Evolutionary conservation across 2,113 vertebrate genomes (phyloP), one percentile per base, ranked within the genome.

Genomic region (Saguinus imperator): DNA sequence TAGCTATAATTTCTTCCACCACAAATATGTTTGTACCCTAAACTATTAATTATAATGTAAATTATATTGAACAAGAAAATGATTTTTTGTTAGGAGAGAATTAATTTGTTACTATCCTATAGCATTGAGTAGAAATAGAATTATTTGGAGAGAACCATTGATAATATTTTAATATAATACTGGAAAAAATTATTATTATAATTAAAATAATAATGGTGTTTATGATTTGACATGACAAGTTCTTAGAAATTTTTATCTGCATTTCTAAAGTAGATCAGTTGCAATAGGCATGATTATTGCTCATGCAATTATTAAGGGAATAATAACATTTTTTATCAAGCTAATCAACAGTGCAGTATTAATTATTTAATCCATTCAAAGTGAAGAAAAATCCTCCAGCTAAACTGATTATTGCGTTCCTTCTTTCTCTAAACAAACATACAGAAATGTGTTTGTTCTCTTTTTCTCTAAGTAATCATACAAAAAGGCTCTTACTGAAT

Each of bases 281-380:
- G 57, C 13, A 86, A 73, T 4, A 81, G 75, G 52, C 27, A 73
- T 81, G 55, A 81, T 73, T 87, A 81, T 81, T 73, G 73, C 75
- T 80, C 40, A 52, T 5, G 1, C 35, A 80, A 61, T 80, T 72
- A 80, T 80, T 80, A 86, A 95, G 48, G 5, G 18, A 95, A 57
- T 87, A 52, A 86, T 80, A 91, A 95, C 83, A 85, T 43, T 92
- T 91, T 81, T 87, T 29, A 87, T 64, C 43, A 95, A 64, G 35
- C 64, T 73, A 87, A 73, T 52, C 13, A 81, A 14, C 21, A 52
- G 12, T 73, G 5, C 8, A 43, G 11, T 52, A 66, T 70, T 91
- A 57, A 58, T 83, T 83, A 72, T 73, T 90, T 80, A 86, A 52
- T 80, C 45, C 80, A 10, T 43, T 80, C 48, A 35, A 80, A 43